A percentile compares a stretch with the other conserved stretches of the same genome.
Conservation (phyloP, 2,113 vertebrate genomes). For the Lamprologus speciosus region DNA sequence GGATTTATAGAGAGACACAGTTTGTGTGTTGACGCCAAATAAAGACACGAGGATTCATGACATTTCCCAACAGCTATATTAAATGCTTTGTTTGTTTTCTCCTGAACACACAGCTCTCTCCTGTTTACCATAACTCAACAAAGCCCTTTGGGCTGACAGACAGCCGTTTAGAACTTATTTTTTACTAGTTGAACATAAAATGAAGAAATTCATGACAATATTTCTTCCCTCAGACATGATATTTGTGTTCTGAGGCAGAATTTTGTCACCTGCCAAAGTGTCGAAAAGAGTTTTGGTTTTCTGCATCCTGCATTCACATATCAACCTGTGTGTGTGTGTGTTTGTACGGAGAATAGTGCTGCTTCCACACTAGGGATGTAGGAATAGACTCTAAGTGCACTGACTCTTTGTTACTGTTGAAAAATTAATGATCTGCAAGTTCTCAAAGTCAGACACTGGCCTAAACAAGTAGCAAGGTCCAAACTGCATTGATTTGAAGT, state of each 20-base stretch:
- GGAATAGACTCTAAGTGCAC: background rate
- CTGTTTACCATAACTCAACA: conserved; percentile 28
- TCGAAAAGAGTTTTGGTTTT: background rate
- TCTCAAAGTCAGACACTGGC: background rate
- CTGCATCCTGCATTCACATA: background rate
- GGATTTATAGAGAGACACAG: background rate
- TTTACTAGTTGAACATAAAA: background rate
- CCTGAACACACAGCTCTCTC: conserved; percentile 1
- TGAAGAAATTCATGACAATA: background rate
- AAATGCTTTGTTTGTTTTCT: conserved; percentile 30
- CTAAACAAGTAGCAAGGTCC: background rate
- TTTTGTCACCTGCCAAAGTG: background rate
- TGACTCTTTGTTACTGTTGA: background rate
- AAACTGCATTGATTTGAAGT: background rate
- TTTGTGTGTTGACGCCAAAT: background rate
- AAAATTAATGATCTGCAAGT: background rate
- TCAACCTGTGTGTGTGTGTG: background rate
- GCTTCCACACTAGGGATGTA: background rate
- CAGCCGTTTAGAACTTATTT: background rate
- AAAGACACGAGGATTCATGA: conserved; percentile 3
- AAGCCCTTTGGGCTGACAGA: conserved; percentile 6
- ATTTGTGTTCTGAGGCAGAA: background rate
- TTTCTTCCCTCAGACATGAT: background rate
- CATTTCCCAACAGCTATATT: background rate
- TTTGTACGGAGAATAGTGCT: background rate